phyloP scores from a whole-genome alignment of 2,888 invertebrate genomes.

The Eurytoma adleriae region DNA sequence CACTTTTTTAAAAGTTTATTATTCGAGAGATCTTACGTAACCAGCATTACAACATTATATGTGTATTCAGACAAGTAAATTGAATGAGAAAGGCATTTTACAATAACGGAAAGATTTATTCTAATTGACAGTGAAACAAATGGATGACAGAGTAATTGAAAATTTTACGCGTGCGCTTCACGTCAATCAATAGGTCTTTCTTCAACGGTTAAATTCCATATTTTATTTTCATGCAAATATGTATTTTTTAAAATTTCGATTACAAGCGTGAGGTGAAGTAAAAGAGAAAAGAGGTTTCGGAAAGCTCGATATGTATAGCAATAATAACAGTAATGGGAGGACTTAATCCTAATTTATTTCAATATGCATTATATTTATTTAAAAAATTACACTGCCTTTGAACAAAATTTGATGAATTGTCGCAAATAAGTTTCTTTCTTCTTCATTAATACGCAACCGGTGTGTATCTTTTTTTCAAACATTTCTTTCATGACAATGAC shows the following conservation, averaged over 20 bases:
- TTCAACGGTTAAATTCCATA: conserved; percentile 44
- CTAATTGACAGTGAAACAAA: conserved; percentile 59
- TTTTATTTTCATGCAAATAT: conserved; percentile 42
- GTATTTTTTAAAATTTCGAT: conserved; percentile 36
- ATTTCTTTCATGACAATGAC: conserved; percentile 45
- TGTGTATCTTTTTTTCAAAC: conserved; percentile 39
- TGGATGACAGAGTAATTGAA: conserved; percentile 50
- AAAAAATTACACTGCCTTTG: conserved; percentile 67
- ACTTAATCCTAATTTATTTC: conserved; percentile 61
- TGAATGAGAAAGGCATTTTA: conserved; percentile 49
- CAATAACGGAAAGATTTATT: conserved; percentile 58
- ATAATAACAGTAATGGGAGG: conserved; percentile 60
- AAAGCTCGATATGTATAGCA: conserved; percentile 61
- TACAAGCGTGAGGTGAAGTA: conserved; percentile 55
- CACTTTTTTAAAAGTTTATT: conserved; percentile 55
- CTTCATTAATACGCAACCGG: conserved; percentile 35
- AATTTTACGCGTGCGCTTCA: conserved; percentile 45
- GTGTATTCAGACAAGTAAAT: conserved; percentile 54
- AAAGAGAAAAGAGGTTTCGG: conserved; percentile 56
- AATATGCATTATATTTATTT: conserved; percentile 61
- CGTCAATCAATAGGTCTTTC: conserved; percentile 41
- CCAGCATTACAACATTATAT: conserved; percentile 54
- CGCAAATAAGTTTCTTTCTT: conserved; percentile 50
- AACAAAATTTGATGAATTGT: conserved; percentile 69
- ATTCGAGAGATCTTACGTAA: conserved; percentile 52